Evolutionary conservation across 2,888 invertebrate species (phyloP).

Genomic region (Hypselothyrea guttata): DNA sequence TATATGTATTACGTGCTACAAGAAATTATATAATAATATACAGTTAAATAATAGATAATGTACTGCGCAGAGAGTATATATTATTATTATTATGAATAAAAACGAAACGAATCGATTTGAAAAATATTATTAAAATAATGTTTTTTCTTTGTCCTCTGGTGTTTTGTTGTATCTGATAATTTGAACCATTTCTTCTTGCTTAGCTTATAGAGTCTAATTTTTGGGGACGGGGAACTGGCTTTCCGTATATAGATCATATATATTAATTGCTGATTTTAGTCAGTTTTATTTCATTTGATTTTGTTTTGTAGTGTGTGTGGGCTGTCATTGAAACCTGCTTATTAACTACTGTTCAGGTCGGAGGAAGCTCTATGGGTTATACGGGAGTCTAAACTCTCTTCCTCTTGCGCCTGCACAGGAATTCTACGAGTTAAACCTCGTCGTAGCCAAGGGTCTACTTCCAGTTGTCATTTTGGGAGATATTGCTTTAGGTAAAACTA

Average conservation of each 20-base stretch:
- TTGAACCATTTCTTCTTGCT: slow-evolving; percentile 50
- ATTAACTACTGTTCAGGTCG: slow-evolving; percentile 16
- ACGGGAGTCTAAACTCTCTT: slow-evolving; percentile 3
- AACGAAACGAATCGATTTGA: slow-evolving; percentile 11
- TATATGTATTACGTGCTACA: slow-evolving; percentile 49
- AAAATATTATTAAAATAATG: slow-evolving; percentile 25
- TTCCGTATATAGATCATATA: background rate
- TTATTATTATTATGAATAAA: slow-evolving; percentile 33
- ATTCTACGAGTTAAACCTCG: slow-evolving; percentile 11
- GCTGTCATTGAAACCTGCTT: slow-evolving; percentile 61
- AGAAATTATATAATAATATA: slow-evolving; percentile 49
- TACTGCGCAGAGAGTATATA: slow-evolving; percentile 55
- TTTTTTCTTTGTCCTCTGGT: slow-evolving; percentile 9
- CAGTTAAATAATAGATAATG: slow-evolving; percentile 49
- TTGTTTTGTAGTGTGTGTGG: too few species aligned
- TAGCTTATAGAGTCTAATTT: slow-evolving; percentile 16
- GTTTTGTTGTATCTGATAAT: slow-evolving; percentile 42
- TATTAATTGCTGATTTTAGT: background rate
- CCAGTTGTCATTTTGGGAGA: too few species aligned
- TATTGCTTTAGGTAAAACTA: too few species aligned
- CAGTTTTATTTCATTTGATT: too few species aligned
- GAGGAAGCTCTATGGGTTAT: slow-evolving; percentile 44
- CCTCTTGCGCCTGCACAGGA: slow-evolving; percentile 27
- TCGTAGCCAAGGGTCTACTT: too few species aligned
- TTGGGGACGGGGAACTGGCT: slow-evolving; percentile 21